These are phyloP conservation scores for Vultur gryphus DNA, from an alignment of 2,797 vertebrate genomes.

Conservation along the genomic window DNA sequence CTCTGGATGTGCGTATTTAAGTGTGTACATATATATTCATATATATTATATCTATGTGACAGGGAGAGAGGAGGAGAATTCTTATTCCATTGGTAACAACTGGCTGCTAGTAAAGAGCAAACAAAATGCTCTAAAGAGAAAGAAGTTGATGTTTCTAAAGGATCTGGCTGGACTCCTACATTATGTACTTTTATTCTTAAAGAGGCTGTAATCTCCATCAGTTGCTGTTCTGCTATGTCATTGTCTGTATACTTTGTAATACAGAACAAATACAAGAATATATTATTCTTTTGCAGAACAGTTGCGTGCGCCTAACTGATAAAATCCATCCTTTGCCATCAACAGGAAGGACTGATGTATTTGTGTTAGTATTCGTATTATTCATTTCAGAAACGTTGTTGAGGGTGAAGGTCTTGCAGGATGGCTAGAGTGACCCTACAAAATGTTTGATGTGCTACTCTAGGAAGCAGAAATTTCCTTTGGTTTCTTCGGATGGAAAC, in stretches of 20 bases:
- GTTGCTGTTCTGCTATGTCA: not conserved
- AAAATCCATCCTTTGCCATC: not conserved
- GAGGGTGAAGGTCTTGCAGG: conserved; percentile 15
- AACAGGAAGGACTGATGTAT: conserved; percentile 1
- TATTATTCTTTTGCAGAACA: not conserved
- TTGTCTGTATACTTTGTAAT: not conserved
- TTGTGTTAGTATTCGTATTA: not conserved
- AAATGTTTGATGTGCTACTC: conserved; percentile 70
- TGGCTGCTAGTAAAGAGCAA: not conserved
- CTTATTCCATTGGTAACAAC: not conserved
- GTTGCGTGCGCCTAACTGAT: not conserved
- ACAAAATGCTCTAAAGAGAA: not conserved
- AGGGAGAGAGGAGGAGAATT: not conserved
- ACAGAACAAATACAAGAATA: not conserved
- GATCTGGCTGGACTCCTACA: not conserved
- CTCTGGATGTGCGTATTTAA: accelerated
- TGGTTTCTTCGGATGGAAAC: conserved; percentile 56
- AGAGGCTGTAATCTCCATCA: not conserved
- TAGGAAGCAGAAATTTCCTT: conserved; percentile 78
- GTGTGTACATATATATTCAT: not conserved
- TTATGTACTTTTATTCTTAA: not conserved
- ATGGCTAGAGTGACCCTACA: conserved; percentile 29
- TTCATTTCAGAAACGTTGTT: not conserved
- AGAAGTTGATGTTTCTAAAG: not conserved
- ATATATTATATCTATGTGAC: not conserved